Conservation (phyloP, 2,797 vertebrate species). For the Poecilia picta region DNA sequence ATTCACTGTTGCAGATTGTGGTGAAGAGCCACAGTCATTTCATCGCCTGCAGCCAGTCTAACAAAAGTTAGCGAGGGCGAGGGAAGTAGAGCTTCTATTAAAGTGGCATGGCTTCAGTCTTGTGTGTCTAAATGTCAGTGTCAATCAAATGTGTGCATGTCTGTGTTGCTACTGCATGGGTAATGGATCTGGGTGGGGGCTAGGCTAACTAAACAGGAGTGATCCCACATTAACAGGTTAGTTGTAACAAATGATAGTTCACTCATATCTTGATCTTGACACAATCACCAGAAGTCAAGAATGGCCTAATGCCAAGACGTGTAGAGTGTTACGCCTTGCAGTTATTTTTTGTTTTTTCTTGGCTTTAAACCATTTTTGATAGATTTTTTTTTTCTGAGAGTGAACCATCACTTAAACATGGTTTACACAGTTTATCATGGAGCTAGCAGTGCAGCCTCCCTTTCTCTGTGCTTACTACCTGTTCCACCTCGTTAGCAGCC, state of each 20-base stretch:
- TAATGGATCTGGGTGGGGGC: conserved; percentile 76
- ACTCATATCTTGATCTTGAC: conserved; percentile 60
- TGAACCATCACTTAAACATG: conserved; percentile 80
- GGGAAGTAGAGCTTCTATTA: conserved; percentile 79
- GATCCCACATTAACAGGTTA: conserved; percentile 68
- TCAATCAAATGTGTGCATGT: conserved; percentile 82
- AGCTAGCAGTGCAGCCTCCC: conserved; percentile 85
- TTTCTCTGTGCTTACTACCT: conserved; percentile 75
- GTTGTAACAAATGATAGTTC: conserved; percentile 70
- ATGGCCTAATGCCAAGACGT: conserved; percentile 56
- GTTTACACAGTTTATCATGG: conserved; percentile 82
- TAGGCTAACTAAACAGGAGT: conserved; percentile 54
- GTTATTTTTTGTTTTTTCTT: conserved; percentile 19
- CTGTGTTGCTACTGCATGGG: conserved; percentile 82
- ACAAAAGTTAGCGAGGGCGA: conserved; percentile 76
- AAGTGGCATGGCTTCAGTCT: conserved; percentile 88
- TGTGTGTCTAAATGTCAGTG: conserved; percentile 75
- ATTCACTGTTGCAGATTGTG: conserved; percentile 26
- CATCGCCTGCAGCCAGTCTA: conserved; percentile 78
- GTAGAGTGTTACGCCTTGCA: neutral
- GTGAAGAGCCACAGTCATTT: conserved; percentile 84
- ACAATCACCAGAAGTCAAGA: conserved; percentile 61
- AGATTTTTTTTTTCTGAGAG: conserved; percentile 46
- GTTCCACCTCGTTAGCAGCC: conserved; percentile 72
- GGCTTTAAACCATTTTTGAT: conserved; percentile 69